These are phyloP conservation scores for Drosophila anomalipes DNA, from an alignment of 2,888 invertebrate genomes.

Conservation along the genomic window DNA sequence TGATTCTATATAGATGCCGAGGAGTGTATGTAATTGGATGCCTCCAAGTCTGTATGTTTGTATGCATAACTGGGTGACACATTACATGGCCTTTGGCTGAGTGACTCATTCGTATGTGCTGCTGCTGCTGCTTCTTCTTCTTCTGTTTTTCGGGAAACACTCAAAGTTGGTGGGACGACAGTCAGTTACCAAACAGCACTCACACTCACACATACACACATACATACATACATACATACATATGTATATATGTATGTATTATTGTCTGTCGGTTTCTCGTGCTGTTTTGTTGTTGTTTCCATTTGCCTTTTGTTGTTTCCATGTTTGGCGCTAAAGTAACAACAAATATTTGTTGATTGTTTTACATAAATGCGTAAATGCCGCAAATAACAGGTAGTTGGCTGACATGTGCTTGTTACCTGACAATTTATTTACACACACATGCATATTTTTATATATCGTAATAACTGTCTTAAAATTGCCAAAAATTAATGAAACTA, in stretches of 20 bases:
- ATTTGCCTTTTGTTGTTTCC: slow-evolving; percentile 4
- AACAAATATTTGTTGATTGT: slow-evolving; percentile 49
- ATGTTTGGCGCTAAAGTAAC: slow-evolving; percentile 38
- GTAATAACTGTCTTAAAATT: neutral
- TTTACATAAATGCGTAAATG: slow-evolving; percentile 27
- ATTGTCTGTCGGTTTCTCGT: neutral
- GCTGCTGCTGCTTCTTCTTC: neutral
- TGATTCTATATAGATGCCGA: neutral
- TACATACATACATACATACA: neutral
- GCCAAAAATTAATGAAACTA: neutral
- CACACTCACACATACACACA: neutral
- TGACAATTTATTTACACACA: slow-evolving; percentile 30
- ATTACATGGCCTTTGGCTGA: slow-evolving; percentile 47
- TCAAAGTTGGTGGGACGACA: slow-evolving; percentile 27
- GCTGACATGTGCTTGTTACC: slow-evolving; percentile 45
- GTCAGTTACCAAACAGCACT: slow-evolving; percentile 31
- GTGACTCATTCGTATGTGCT: slow-evolving; percentile 37
- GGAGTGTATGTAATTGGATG: slow-evolving; percentile 22
- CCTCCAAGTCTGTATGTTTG: slow-evolving; percentile 29
- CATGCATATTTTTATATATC: slow-evolving; percentile 2
- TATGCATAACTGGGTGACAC: slow-evolving; percentile 51
- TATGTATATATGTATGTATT: neutral
- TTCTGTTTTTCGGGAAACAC: slow-evolving; percentile 51
- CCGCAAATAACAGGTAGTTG: slow-evolving; percentile 33
- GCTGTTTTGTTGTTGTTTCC: slow-evolving; percentile 2